Percentiles rank a stretch among this genome's conserved stretches.
These are phyloP conservation scores for Corydoras maculifer DNA, from an alignment of 2,113 vertebrate species.

Conservation along the genomic window DNA sequence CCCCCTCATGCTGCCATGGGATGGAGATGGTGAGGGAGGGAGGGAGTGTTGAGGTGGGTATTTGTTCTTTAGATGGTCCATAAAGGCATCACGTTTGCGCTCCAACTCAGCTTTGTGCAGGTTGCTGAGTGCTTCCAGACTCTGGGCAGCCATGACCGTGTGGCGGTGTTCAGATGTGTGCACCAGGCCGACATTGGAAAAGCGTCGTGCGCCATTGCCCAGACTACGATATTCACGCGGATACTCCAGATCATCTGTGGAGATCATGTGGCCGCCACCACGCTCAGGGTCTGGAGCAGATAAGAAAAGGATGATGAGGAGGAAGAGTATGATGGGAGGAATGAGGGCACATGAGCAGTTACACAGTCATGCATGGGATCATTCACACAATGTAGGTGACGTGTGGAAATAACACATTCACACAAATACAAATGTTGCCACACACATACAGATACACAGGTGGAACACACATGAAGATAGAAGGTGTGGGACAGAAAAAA, in stretches of 20 bases:
- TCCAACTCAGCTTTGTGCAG: conserved; percentile 95
- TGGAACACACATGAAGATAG: conserved; percentile 13
- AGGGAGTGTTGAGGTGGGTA: conserved; percentile 84
- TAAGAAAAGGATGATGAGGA: neutral
- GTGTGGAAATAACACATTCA: too few relatives aligned
- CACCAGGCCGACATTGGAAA: conserved; percentile 97
- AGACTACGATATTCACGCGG: conserved; percentile 91
- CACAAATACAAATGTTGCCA: neutral
- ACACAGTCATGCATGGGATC: neutral
- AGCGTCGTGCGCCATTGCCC: conserved; percentile 86
- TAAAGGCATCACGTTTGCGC: conserved; percentile 89
- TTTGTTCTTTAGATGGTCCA: conserved; percentile 98
- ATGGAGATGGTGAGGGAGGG: conserved; percentile 66
- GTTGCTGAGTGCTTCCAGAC: conserved; percentile 90
- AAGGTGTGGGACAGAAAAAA: conserved; percentile 42
- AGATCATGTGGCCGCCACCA: conserved; percentile 93
- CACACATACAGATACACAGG: conserved; percentile 31
- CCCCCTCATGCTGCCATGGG: conserved; percentile 73
- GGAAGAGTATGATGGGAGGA: neutral
- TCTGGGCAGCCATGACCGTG: conserved; percentile 92
- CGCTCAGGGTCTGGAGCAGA: conserved; percentile 79
- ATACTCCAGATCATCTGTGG: conserved; percentile 94
- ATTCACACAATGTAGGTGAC: too few relatives aligned
- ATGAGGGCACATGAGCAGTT: neutral
- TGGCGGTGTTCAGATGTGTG: conserved; percentile 94